Evolutionary conservation across 64 coral and sea anemone genomes (phyloP).

Genomic region (Montipora efflorescens): DNA sequence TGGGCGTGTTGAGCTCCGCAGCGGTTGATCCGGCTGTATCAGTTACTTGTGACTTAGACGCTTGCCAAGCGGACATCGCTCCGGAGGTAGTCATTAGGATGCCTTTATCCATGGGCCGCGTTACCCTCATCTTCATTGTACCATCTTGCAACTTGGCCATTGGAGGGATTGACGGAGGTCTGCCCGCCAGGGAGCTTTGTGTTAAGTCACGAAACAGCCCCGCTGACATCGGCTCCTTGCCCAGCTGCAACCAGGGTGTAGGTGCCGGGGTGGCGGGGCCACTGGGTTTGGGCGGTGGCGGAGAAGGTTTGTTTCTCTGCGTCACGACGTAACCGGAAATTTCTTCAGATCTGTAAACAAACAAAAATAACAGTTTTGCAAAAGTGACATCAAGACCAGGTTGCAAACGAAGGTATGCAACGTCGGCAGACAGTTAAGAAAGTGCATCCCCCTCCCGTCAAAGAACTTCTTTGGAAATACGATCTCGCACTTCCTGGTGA

Average conservation of each 20-base stretch:
- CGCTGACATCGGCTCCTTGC: constrained; percentile 23
- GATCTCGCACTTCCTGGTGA: too few species aligned
- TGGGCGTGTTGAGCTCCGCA: constrained; percentile 53
- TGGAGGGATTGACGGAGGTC: constrained; percentile 61
- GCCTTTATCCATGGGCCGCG: constrained; percentile 52
- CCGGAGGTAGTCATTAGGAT: not conserved
- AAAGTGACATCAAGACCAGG: not conserved
- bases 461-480: too few species aligned
- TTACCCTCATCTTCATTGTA: constrained; percentile 67
- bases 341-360: constrained; percentile 46
- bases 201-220: constrained; percentile 54
- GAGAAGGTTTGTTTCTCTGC: constrained; percentile 59
- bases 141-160: constrained; percentile 66
- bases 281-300: constrained; percentile 33
- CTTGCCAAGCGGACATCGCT: constrained; percentile 14
- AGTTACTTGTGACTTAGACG: constrained; percentile 66
- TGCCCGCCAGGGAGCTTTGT: constrained; percentile 36
- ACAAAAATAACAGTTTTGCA: not conserved
- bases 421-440: too few species aligned
- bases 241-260: constrained; percentile 68
- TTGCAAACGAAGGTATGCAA: too few species aligned
- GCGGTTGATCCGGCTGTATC: constrained; percentile 1
- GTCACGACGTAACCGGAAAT: constrained; percentile 67
- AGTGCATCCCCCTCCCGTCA: too few species aligned
- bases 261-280: constrained; percentile 61